Evolutionary conservation across 1,140 invertebrate species (phyloP).

Genomic region (Drosophila ercepeae): DNA sequence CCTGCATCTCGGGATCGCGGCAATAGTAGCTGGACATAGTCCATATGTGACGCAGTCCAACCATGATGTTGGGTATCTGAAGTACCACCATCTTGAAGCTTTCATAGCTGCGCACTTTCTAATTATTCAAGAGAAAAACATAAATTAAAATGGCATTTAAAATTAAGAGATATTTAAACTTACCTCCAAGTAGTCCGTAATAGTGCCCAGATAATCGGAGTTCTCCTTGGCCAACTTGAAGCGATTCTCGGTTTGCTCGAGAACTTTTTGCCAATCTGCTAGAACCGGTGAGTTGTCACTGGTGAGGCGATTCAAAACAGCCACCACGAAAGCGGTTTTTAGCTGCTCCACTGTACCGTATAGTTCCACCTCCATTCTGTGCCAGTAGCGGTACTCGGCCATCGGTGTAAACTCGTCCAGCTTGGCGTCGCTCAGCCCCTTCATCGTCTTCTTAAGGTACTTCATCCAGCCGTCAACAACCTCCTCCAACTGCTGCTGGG

Average conservation of each 20-base stretch:
- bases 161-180: constrained; percentile 29
- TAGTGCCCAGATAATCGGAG: constrained; percentile 91
- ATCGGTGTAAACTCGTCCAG: constrained; percentile 90
- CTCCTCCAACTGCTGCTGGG: constrained; percentile 87
- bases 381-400: constrained; percentile 93
- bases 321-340: constrained; percentile 88
- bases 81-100: constrained; percentile 89
- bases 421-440: constrained; percentile 84
- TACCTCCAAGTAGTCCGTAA: constrained; percentile 92
- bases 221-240: constrained; percentile 93
- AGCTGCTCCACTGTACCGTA: constrained; percentile 92
- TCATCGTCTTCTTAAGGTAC: constrained; percentile 86
- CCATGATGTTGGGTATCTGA: constrained; percentile 90
- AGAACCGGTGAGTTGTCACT: constrained; percentile 18
- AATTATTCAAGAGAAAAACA: not conserved
- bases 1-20: constrained; percentile 90
- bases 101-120: constrained; percentile 89
- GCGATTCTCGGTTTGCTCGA: constrained; percentile 87
- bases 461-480: constrained; percentile 87
- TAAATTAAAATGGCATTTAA: not conserved
- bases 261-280: constrained; percentile 84
- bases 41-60: constrained; percentile 93
- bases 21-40: constrained; percentile 90
- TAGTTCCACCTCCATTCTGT: constrained; percentile 89
- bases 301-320: constrained; percentile 85